phyloP scores from a whole-genome alignment of 37 sponge, comb jelly and placozoan species.

The Oopsacas minuta region DNA sequence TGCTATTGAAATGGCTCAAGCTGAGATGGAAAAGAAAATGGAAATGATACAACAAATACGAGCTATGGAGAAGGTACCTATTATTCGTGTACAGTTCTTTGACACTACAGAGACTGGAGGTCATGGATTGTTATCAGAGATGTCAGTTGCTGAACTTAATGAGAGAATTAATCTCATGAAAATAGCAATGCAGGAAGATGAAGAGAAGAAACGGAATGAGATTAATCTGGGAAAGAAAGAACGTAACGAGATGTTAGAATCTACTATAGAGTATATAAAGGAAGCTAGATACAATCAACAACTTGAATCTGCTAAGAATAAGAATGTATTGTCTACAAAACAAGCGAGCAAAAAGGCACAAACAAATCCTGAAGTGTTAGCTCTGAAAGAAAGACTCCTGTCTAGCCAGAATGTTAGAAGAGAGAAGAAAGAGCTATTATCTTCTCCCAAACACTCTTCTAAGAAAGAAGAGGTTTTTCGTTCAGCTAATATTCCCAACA shows the following conservation, averaged over 20 bases:
- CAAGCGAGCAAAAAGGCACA: conserved; percentile 4
- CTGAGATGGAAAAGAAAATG: conserved; percentile 68
- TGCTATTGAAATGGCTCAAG: conserved; percentile 83
- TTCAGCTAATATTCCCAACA: neutral
- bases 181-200: conserved; percentile 55
- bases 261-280: neutral
- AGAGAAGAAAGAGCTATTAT: neutral
- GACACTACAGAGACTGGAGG: conserved; percentile 79
- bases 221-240: conserved; percentile 64
- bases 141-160: conserved; percentile 85
- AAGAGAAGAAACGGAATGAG: conserved; percentile 63
- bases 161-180: conserved; percentile 67
- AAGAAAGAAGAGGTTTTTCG: neutral
- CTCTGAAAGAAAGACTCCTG: neutral
- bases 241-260: neutral
- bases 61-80: conserved; percentile 81
- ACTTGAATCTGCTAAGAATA: neutral
- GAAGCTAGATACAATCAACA: neutral
- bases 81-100: conserved; percentile 66
- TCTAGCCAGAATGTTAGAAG: neutral
- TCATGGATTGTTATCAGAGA: conserved; percentile 72
- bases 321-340: neutral
- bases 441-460: neutral
- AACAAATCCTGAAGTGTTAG: neutral
- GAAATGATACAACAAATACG: conserved; percentile 87